Conservation (phyloP, 2,113 vertebrate species). For the Perognathus longimembris region DNA sequence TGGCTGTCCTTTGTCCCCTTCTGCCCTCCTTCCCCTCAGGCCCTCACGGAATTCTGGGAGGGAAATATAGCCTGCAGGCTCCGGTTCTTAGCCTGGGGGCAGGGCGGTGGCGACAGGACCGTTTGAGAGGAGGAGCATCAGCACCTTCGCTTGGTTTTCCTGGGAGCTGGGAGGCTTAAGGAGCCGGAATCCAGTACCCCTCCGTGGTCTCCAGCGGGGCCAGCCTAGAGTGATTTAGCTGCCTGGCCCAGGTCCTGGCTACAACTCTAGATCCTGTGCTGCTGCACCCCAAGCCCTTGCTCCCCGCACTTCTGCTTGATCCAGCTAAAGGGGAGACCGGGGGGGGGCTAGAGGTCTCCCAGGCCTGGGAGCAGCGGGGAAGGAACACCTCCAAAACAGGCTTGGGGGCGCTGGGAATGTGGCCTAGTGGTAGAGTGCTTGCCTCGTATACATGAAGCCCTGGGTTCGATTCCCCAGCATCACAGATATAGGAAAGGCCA, state of each 20-base stretch:
- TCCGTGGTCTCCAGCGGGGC: neutral
- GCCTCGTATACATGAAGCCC: too few species aligned
- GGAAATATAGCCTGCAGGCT: neutral
- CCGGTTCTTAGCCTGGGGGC: neutral
- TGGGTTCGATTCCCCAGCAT: too few species aligned
- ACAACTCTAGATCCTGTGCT: neutral
- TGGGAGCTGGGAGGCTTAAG: neutral
- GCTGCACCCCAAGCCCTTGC: neutral
- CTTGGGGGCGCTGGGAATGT: too few species aligned
- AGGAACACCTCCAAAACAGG: neutral
- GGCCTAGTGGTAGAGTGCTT: too few species aligned
- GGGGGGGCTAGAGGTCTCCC: too few species aligned
- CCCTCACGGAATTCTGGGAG: neutral
- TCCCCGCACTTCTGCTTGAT: neutral
- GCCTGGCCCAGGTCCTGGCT: neutral
- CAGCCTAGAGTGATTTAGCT: neutral
- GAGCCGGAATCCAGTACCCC: neutral
- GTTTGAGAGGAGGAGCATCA: neutral
- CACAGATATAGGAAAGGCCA: too few species aligned
- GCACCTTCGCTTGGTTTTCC: neutral
- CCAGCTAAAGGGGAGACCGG: neutral
- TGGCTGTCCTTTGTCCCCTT: too few species aligned
- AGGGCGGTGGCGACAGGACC: accelerated
- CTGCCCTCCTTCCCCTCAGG: neutral
- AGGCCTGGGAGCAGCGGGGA: neutral